Evolutionary conservation across 2,797 vertebrate species (phyloP), one percentile per base, ranked within the genome.

Genomic region (Dallia pectoralis): DNA sequence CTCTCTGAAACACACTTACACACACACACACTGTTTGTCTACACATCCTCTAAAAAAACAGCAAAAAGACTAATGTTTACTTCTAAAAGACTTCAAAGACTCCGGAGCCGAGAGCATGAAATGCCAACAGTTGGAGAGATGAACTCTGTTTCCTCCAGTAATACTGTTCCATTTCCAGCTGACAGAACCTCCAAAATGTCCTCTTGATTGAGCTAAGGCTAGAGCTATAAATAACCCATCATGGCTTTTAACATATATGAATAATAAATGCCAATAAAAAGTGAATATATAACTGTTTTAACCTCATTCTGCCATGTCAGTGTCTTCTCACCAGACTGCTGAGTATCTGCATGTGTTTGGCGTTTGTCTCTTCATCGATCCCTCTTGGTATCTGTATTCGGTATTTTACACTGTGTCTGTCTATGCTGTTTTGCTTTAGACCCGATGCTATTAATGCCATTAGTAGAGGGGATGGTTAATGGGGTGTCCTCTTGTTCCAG

Each of bases 201-300:
- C 30, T 25, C 64, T 29, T 22, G 33, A 29, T 62, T 61, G 79
- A 82, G 74, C 81, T 82, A 82, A 86, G 86, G 77, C 84, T 79
- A 3, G 80, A 74, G 87, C 86, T 87, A 91, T 92, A 92, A 92
- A 92, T 91, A 91, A 85, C 90, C 92, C 91, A 91, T 91, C 91
- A 91, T 86, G 84, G 88, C 88, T 89, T 89, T 91, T 93, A 92
- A 91, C 91, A 87, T 59, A 79, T 81, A 91, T 92, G 90, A 93
- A 93, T 92, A 91, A 92, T 93, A 90, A 87, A 92, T 84, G 90
- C 88, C 88, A 91, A 91, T 92, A 92, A 92, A 92, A 92, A 90
- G 87, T 92, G 90, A 90, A 91, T 92, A 91, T 91, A 92, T 90
- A 91, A 90, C 89, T 88, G 85, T 87, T 87, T 91, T 89, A 89